A percentile compares a stretch with the other conserved stretches of the same genome.
phyloP scores from a whole-genome alignment of 2,888 invertebrate genomes.

The Leptopilina drosophilae region DNA sequence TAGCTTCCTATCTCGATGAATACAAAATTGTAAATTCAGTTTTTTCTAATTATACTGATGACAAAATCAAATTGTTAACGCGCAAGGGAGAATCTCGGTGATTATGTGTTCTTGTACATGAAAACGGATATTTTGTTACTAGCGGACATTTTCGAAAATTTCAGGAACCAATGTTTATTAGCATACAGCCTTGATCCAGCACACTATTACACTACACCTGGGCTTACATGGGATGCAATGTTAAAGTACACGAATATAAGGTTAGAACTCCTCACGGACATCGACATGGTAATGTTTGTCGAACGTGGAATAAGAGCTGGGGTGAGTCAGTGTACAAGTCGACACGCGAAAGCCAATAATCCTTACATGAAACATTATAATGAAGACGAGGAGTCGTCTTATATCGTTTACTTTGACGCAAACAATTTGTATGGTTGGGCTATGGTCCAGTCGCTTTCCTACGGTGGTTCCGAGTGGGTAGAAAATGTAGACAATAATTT shows the following conservation, averaged over 20 bases:
- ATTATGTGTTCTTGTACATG: not conserved
- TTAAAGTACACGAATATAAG: constrained; percentile 49
- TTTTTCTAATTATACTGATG: not conserved
- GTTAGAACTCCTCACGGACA: constrained; percentile 16
- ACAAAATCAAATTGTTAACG: not conserved
- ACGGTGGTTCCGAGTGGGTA: constrained; percentile 33
- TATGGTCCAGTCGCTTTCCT: constrained; percentile 23
- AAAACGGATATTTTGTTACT: not conserved
- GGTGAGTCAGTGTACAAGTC: constrained; percentile 52
- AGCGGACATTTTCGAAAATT: constrained; percentile 48
- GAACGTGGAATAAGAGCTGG: constrained; percentile 9
- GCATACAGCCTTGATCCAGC: constrained; percentile 44
- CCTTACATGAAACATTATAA: not conserved
- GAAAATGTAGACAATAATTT: not conserved
- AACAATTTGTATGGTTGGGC: constrained; percentile 43
- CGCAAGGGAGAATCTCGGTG: constrained; percentile 15
- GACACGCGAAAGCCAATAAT: constrained; percentile 56
- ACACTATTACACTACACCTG: constrained; percentile 48
- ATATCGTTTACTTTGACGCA: constrained; percentile 19
- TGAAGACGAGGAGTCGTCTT: too few relatives aligned
- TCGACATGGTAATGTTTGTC: constrained; percentile 20
- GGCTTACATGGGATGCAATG: constrained; percentile 51
- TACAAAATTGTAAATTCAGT: not conserved
- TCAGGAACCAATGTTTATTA: constrained; percentile 48
- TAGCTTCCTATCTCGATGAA: not conserved